Evolutionary conservation across 1,140 invertebrate species (phyloP).

Genomic region (Drosophila pallidifrons): DNA sequence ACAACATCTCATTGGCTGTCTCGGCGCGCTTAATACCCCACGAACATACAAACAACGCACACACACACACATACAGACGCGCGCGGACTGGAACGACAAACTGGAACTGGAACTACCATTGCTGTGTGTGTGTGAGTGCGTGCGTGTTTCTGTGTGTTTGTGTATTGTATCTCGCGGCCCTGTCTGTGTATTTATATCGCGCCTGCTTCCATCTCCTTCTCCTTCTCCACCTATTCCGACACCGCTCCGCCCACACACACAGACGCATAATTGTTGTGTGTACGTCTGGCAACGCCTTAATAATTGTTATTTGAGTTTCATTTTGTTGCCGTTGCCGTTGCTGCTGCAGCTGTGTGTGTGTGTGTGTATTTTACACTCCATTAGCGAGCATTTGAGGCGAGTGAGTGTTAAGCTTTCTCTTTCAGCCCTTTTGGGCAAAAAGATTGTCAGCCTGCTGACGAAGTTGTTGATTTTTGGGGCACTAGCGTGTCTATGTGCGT

Average conservation of each 20-base stretch:
- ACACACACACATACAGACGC: conserved; percentile 35
- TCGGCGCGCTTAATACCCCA: conserved; percentile 59
- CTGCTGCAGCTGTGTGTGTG: conserved; percentile 23
- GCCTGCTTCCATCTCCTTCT: conserved; percentile 46
- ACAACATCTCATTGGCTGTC: conserved; percentile 84
- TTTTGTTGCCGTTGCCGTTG: conserved; percentile 63
- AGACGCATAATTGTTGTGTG: conserved; percentile 76
- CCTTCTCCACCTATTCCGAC: conserved; percentile 30
- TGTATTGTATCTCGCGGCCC: conserved; percentile 52
- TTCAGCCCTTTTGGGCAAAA: conserved; percentile 63
- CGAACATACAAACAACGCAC: conserved; percentile 55
- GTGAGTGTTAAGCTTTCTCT: conserved; percentile 75
- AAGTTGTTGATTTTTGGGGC: conserved; percentile 46
- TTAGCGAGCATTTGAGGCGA: conserved; percentile 71
- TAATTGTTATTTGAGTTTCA: conserved; percentile 84
- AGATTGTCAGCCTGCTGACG: conserved; percentile 23
- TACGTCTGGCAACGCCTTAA: conserved; percentile 84
- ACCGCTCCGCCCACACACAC: conserved; percentile 72
- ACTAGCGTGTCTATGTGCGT: neutral
- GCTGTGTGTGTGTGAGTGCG: conserved; percentile 37
- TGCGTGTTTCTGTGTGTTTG: conserved; percentile 28
- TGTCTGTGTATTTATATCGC: conserved; percentile 66
- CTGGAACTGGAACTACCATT: conserved; percentile 64
- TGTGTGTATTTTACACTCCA: conserved; percentile 76
- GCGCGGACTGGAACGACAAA: conserved; percentile 66